These are phyloP conservation scores for Polia nebulosa DNA, from an alignment of 2,888 invertebrate genomes.

Conservation along the genomic window DNA sequence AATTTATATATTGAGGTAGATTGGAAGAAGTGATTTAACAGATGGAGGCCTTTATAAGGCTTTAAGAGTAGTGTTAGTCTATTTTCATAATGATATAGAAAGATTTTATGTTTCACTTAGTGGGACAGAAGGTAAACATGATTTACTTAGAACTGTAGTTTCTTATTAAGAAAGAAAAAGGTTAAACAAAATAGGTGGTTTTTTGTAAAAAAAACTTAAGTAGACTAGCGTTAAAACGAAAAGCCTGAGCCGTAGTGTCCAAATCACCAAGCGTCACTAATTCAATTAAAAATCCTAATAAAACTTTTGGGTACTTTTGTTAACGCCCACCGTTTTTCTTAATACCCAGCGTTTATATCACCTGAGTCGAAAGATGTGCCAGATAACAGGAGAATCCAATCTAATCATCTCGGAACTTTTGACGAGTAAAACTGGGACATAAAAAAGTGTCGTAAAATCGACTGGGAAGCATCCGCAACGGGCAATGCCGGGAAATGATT, in stretches of 20 bases:
- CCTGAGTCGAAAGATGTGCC: constrained; percentile 52
- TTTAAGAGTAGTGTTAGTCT: not conserved
- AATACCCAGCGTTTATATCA: constrained; percentile 52
- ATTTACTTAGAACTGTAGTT: not conserved
- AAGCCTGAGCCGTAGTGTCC: not conserved
- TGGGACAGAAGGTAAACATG: not conserved
- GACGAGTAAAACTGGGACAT: constrained; percentile 59
- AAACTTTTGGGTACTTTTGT: constrained; percentile 38
- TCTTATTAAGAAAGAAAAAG: constrained; percentile 14
- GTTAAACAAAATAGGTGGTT: not conserved
- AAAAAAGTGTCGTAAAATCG: constrained; percentile 67
- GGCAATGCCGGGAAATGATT: constrained; percentile 64
- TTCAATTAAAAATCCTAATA: constrained; percentile 49
- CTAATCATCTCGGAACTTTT: constrained; percentile 64
- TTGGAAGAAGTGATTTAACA: constrained; percentile 12
- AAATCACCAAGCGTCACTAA: constrained; percentile 30
- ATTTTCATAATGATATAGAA: not conserved
- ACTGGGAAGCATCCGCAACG: constrained; percentile 50
- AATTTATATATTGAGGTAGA: constrained; percentile 31
- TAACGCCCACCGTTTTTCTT: constrained; percentile 47
- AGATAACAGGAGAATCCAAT: constrained; percentile 58
- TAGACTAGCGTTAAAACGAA: constrained; percentile 4
- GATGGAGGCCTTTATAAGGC: not conserved
- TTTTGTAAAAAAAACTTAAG: constrained; percentile 11
- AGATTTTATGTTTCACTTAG: not conserved